A percentile compares a stretch with the other conserved stretches of the same genome.
Evolutionary conservation across 2,888 invertebrate species (phyloP).

Genomic region (Pseudococcus viburni): DNA sequence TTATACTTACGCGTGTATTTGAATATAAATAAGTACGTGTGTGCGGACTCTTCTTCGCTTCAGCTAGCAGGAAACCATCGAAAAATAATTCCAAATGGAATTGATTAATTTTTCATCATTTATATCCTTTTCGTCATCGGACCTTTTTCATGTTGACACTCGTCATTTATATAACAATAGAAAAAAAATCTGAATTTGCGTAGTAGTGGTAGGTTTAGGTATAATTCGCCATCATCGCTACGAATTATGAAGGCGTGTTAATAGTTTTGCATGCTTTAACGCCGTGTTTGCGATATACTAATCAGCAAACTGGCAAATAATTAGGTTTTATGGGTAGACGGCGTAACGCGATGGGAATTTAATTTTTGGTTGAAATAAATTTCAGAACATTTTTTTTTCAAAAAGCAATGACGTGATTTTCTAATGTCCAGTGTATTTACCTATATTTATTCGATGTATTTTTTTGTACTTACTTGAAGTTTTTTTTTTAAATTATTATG

Average conservation of each 20-base stretch:
- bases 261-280: conserved; percentile 2
- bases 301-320: neutral
- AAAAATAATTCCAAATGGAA: conserved; percentile 12
- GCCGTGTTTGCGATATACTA: neutral
- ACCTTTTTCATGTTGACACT: neutral
- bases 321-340: too few species aligned
- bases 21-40: neutral
- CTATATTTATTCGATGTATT: too few species aligned
- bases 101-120: conserved; percentile 18
- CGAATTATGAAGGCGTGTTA: conserved; percentile 4
- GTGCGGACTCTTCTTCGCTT: neutral
- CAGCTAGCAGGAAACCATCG: neutral
- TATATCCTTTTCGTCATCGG: neutral
- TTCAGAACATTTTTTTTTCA: too few species aligned
- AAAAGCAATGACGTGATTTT: too few species aligned
- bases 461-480: too few species aligned
- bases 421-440: too few species aligned
- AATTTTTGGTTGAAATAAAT: too few species aligned
- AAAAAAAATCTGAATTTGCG: neutral
- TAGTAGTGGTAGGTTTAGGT: neutral
- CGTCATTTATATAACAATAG: neutral
- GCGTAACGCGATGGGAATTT: too few species aligned
- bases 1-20: neutral
- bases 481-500: too few species aligned
- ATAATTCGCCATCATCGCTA: neutral